Evolutionary conservation across 2,113 vertebrate genomes (phyloP), one percentile per base, ranked within the genome.

Genomic region (Serinus canaria): DNA sequence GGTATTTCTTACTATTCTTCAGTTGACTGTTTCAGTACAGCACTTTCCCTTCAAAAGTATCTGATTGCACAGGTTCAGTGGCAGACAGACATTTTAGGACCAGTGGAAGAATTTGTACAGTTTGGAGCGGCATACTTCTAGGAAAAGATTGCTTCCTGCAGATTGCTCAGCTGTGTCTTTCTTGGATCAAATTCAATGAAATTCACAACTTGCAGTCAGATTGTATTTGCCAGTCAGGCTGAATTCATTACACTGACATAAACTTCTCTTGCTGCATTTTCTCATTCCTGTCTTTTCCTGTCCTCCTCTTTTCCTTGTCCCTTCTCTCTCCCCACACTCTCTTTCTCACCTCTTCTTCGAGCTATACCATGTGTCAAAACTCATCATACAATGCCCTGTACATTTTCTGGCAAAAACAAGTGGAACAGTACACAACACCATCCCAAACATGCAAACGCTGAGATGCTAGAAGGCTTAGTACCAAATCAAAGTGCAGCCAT

Each of bases 141-240:
- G 97, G 97, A 98, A 98, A 98, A 98, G 95, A 97, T 85, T 97
- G 96, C 96, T 97, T 98, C 97, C 97, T 97, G 97, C 91, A 86
- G 94, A 97, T 96, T 97, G 97, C 97, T 98, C 97, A 97, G 96
- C 96, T 98, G 88, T 96, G 96, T 96, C 97, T 98, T 96, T 97
- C 97, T 98, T 97, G 97, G 97, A 98, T 94, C 95, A 93, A 97
- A 95, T 77, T 97, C 97, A 97, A 97, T 81, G 76, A 97, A 97
- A 97, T 97, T 97, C 94, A 96, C 90, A 91, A 96, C 94, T 97
- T 97, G 92, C 50, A 97, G 92, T 97, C 96, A 97, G 96, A 95
- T 80, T 96, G 96, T 94, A 97, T 97, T 97, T 96, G 91, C 97
- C 96, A 97, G 96, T 97, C 93, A 97, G 92, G 91, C 90, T 97